phyloP scores from a whole-genome alignment of 64 coral and sea anemone genomes.

The Montipora foliosa region DNA sequence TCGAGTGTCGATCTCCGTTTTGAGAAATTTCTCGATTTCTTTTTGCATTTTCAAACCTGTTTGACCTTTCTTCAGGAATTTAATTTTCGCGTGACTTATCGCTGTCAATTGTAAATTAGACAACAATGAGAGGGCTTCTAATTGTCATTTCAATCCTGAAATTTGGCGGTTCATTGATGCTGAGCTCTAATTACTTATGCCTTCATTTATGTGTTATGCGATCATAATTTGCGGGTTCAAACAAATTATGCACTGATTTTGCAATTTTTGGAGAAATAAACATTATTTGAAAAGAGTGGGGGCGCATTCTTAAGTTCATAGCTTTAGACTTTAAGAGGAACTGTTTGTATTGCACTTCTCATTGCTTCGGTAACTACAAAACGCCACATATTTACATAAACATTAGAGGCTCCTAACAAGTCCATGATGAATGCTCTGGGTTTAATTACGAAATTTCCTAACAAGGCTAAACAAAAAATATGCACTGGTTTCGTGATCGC shows the following conservation, averaged over 20 bases:
- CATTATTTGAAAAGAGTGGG: neutral
- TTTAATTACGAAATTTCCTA: neutral
- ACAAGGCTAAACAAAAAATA: neutral
- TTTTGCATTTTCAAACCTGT: too few relatives aligned
- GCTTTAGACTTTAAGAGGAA: neutral
- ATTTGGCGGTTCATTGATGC: neutral
- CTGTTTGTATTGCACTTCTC: neutral
- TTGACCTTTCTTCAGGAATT: too few relatives aligned
- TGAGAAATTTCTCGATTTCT: too few relatives aligned
- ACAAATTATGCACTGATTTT: too few relatives aligned
- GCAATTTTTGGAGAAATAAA: neutral
- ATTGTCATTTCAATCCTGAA: neutral
- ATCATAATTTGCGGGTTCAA: too few relatives aligned
- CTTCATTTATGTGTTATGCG: neutral
- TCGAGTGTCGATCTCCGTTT: too few relatives aligned
- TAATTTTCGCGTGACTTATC: constrained; percentile 1
- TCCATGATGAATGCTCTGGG: neutral
- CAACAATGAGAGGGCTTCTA: neutral
- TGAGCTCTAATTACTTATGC: neutral
- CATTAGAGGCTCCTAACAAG: neutral
- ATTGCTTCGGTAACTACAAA: neutral
- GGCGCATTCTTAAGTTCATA: too few relatives aligned
- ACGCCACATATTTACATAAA: constrained; percentile 33
- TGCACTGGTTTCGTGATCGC: neutral
- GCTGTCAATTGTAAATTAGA: neutral